phyloP scores from a whole-genome alignment of 2,797 vertebrate species.

The Cuniculus paca region DNA sequence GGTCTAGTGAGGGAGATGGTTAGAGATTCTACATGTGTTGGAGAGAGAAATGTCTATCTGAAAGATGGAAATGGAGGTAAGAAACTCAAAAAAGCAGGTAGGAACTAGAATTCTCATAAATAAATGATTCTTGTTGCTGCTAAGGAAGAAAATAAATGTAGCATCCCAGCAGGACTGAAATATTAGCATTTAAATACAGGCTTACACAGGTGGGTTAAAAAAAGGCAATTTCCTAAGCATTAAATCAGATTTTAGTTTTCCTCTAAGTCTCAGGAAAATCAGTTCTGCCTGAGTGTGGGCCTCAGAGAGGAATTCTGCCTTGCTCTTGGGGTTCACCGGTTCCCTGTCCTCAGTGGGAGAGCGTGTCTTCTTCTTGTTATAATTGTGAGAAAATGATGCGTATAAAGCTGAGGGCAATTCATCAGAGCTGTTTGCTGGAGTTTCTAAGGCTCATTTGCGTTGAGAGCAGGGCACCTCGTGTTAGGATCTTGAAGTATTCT shows the following conservation, averaged over 20 bases:
- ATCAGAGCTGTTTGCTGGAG: not conserved
- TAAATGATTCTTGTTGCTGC: conserved; percentile 69
- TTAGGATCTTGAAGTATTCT: not conserved
- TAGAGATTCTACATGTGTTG: not conserved
- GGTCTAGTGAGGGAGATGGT: not conserved
- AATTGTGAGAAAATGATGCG: not conserved
- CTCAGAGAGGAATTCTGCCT: conserved; percentile 1
- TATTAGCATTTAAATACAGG: conserved; percentile 81
- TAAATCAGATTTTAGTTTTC: conserved; percentile 72
- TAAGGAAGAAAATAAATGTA: conserved; percentile 73
- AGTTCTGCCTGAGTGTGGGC: conserved; percentile 21
- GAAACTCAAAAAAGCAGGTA: not conserved
- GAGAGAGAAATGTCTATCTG: not conserved
- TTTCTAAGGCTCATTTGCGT: not conserved
- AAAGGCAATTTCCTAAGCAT: conserved; percentile 72
- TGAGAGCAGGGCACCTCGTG: not conserved
- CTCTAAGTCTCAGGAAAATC: conserved; percentile 61
- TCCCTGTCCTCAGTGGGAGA: not conserved
- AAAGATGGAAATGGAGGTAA: not conserved
- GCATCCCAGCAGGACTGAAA: conserved; percentile 56
- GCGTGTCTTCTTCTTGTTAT: not conserved
- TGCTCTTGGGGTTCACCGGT: not conserved
- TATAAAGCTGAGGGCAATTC: not conserved
- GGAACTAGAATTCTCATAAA: conserved; percentile 62
- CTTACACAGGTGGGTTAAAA: conserved; percentile 68